phyloP scores from a whole-genome alignment of 1,140 invertebrate species.

The Sycobia sp. region DNA sequence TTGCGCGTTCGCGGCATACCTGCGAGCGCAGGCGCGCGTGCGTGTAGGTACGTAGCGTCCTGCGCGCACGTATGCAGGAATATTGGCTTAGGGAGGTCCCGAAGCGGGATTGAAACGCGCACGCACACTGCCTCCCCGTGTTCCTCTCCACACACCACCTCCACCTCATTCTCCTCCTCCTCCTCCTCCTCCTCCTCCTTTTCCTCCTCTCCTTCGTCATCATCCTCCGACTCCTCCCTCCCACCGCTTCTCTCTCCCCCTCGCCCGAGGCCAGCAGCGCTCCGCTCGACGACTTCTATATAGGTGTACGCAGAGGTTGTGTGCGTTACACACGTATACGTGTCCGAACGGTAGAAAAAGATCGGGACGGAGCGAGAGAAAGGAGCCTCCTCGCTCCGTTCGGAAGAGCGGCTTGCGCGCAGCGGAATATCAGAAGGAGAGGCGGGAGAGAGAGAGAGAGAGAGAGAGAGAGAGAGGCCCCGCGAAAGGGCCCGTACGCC shows the following conservation, averaged over 20 bases:
- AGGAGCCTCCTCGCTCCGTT: too few relatives aligned
- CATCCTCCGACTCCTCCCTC: background rate
- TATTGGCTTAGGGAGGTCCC: slow-evolving; percentile 26
- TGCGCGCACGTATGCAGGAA: too few relatives aligned
- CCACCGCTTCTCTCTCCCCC: background rate
- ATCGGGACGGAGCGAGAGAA: background rate
- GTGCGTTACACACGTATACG: too few relatives aligned
- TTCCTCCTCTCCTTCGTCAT: background rate
- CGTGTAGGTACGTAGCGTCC: too few relatives aligned
- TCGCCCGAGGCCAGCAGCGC: background rate
- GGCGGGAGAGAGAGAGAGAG: slow-evolving; percentile 5
- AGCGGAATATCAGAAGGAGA: too few relatives aligned
- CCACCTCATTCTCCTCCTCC: background rate
- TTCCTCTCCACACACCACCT: background rate
- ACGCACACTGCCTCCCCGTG: background rate
- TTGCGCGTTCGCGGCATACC: background rate
- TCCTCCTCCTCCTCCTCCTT: background rate
- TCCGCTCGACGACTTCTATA: background rate
- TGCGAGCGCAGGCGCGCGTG: background rate
- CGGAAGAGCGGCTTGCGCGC: too few relatives aligned
- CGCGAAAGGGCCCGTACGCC: too few relatives aligned
- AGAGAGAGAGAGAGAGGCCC: slow-evolving; percentile 22
- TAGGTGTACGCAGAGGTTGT: slow-evolving; percentile 22
- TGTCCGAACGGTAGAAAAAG: too few relatives aligned
- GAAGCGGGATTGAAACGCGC: slow-evolving; percentile 28